phyloP scores from a whole-genome alignment of 2,113 vertebrate species.

The Dasyurus viverrinus region DNA sequence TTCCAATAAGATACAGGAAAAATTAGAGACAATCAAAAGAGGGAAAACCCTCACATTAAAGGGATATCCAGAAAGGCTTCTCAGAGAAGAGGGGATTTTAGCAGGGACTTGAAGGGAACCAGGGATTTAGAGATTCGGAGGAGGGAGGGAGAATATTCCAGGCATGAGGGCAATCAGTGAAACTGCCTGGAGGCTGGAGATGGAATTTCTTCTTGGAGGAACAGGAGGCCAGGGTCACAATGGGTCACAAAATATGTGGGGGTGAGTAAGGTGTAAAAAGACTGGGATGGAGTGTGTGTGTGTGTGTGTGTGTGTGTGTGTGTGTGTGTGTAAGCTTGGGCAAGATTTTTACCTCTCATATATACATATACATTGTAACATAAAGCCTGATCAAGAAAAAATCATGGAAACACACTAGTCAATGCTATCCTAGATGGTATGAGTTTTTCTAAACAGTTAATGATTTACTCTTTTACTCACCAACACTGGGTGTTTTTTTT shows the following conservation, averaged over 20 bases:
- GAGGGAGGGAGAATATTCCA: neutral
- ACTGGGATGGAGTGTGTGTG: neutral
- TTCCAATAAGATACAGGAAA: neutral
- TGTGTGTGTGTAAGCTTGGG: no score
- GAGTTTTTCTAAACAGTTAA: neutral
- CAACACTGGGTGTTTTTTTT: neutral
- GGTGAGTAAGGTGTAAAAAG: neutral
- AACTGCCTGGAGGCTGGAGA: neutral
- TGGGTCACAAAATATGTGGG: neutral
- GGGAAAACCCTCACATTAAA: neutral
- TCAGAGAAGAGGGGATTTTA: neutral
- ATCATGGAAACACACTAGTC: neutral
- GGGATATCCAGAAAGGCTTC: neutral
- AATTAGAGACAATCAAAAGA: neutral
- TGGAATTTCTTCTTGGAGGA: neutral
- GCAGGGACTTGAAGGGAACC: neutral
- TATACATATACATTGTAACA: neutral
- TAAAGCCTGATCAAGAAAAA: neutral
- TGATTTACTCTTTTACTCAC: neutral
- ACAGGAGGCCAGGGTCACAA: neutral
- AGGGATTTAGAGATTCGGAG: neutral
- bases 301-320: no score
- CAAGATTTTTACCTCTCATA: no score
- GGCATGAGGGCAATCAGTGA: neutral
- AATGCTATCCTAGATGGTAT: neutral